Conservation (phyloP, 2,797 vertebrate species). For the Denticeps clupeoides region DNA sequence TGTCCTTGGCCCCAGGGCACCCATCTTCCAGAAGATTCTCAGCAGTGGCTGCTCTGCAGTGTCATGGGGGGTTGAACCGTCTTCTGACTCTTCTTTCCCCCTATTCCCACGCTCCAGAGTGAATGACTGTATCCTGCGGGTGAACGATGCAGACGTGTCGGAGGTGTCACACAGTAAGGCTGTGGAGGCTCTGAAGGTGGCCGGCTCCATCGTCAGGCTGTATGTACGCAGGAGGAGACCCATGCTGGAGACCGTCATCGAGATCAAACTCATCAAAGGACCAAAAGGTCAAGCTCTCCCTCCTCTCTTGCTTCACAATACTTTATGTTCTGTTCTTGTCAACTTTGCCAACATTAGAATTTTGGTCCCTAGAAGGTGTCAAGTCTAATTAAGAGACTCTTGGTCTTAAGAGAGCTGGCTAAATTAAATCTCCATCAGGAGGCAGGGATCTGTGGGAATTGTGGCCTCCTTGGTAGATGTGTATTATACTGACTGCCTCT, state of each 20-base stretch:
- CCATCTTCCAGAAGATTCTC: conserved; percentile 22
- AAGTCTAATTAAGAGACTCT: too few species aligned
- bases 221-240: conserved; percentile 74
- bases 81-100: neutral
- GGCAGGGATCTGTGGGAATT: too few species aligned
- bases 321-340: neutral
- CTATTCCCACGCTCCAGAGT: conserved; percentile 46
- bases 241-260: conserved; percentile 57
- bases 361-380: too few species aligned
- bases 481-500: neutral
- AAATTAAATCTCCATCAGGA: too few species aligned
- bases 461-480: too few species aligned
- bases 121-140: conserved; percentile 80
- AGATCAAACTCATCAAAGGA: conserved; percentile 82
- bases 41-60: conserved; percentile 12
- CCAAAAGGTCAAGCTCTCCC: conserved; percentile 54
- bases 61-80: neutral
- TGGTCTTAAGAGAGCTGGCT: too few species aligned
- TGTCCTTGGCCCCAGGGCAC: conserved; percentile 36
- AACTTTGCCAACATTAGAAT: too few species aligned
- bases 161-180: conserved; percentile 79
- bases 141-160: conserved; percentile 77
- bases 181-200: conserved; percentile 82
- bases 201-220: conserved; percentile 77
- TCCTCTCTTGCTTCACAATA: neutral